Percentiles rank a stretch among this genome's conserved stretches.
Conservation (phyloP, 2,888 invertebrate genomes). For the Hipparchia semele region DNA sequence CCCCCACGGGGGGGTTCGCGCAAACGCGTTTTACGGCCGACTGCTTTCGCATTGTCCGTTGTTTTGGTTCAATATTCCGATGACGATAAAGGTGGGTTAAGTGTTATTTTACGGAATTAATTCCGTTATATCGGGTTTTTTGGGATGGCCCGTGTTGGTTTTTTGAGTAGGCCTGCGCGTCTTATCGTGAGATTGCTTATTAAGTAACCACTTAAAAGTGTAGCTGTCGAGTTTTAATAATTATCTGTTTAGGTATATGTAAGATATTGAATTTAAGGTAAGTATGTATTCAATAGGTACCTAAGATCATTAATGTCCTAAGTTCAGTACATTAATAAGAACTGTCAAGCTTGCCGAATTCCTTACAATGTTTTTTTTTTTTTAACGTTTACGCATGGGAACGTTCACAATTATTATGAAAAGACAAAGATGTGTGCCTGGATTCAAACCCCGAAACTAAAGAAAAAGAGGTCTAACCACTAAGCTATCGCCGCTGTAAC, state of each 20-base stretch:
- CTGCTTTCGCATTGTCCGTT: constrained; percentile 74
- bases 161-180: constrained; percentile 29
- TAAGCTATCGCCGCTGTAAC: no score
- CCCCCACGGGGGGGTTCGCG: constrained; percentile 62
- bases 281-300: no score
- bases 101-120: constrained; percentile 67
- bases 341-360: no score
- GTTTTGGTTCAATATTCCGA: constrained; percentile 78
- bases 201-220: constrained; percentile 13
- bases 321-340: no score
- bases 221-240: background rate
- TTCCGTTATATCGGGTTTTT: constrained; percentile 45
- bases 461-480: no score
- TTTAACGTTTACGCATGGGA: no score
- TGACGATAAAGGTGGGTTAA: constrained; percentile 72
- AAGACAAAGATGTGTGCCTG: no score
- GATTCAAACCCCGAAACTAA: no score
- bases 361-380: no score
- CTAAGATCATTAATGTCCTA: no score
- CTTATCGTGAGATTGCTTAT: constrained; percentile 24
- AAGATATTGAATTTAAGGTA: no score
- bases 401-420: no score
- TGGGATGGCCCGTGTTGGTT: constrained; percentile 23
- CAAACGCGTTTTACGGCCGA: constrained; percentile 76
- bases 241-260: background rate